Percentiles rank a stretch among this genome's conserved stretches.
Evolutionary conservation across 2,888 invertebrate genomes (phyloP).

Genomic region (Drosophila parthenogenetica): DNA sequence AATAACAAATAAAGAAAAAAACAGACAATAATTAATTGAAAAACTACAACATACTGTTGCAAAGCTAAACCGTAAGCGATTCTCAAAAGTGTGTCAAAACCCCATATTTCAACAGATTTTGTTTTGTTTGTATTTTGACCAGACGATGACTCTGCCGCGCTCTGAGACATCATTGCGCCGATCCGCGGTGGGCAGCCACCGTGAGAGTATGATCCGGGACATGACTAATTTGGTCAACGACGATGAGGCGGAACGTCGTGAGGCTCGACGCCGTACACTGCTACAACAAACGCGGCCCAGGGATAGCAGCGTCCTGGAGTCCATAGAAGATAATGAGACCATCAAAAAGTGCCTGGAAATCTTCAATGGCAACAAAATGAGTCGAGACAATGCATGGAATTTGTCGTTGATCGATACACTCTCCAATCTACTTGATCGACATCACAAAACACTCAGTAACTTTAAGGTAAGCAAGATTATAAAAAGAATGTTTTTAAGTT

Average conservation of each 20-base stretch:
- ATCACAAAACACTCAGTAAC: constrained; percentile 89
- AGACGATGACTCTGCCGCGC: constrained; percentile 82
- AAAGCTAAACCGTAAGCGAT: constrained; percentile 9
- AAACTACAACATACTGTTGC: constrained; percentile 12
- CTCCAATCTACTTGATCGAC: constrained; percentile 90
- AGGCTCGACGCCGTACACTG: constrained; percentile 83
- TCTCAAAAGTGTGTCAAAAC: background rate
- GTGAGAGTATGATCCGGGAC: constrained; percentile 65
- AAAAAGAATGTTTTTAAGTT: background rate
- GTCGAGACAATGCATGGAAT: constrained; percentile 94
- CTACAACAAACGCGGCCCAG: constrained; percentile 44
- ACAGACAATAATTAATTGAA: constrained; percentile 20
- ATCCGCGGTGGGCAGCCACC: constrained; percentile 78
- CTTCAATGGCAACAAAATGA: constrained; percentile 95
- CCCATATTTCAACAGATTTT: constrained; percentile 11
- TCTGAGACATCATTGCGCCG: constrained; percentile 82
- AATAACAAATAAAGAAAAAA: constrained; percentile 29
- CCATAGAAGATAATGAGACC: constrained; percentile 87
- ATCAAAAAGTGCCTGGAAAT: constrained; percentile 91
- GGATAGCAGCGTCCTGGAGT: constrained; percentile 54
- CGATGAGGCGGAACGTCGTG: constrained; percentile 87
- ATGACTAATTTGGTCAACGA: constrained; percentile 84
- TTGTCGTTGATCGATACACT: constrained; percentile 94
- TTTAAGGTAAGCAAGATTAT: constrained; percentile 87
- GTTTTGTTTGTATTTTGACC: constrained; percentile 3